phyloP scores from a whole-genome alignment of 2,797 vertebrate genomes.

The Thaleichthys pacificus region DNA sequence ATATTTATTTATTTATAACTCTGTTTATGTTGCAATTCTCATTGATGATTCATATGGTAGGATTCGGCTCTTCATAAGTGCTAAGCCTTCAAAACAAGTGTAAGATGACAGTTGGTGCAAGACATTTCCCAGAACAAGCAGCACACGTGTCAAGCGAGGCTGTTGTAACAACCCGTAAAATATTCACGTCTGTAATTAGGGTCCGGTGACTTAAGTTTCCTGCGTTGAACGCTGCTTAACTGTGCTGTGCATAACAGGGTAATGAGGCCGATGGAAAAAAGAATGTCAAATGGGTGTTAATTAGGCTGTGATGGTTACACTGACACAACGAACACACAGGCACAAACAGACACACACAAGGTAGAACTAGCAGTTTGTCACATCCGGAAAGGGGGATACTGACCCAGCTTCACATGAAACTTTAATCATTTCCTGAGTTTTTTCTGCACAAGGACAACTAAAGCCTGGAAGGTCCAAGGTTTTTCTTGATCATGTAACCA shows the following conservation, averaged over 20 bases:
- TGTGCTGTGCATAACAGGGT: slow-evolving; percentile 15
- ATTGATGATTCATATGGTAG: neutral
- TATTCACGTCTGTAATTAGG: neutral
- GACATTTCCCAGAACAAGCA: neutral
- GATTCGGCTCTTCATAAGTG: neutral
- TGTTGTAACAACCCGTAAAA: neutral
- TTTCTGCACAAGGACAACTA: no score
- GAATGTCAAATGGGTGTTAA: slow-evolving; percentile 23
- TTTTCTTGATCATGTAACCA: no score
- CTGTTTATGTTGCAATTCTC: neutral
- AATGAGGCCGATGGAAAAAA: slow-evolving; percentile 21
- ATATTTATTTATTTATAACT: no score
- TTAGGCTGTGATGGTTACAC: slow-evolving; percentile 12
- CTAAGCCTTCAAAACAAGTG: neutral
- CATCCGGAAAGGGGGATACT: no score
- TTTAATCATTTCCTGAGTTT: no score
- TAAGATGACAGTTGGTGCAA: neutral
- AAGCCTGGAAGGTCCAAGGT: no score
- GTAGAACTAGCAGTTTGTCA: neutral
- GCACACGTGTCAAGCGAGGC: neutral
- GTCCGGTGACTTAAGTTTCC: neutral
- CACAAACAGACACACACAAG: neutral
- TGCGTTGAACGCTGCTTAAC: neutral
- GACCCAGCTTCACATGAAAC: no score
- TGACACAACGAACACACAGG: slow-evolving; percentile 11